phyloP scores from a whole-genome alignment of 2,113 vertebrate genomes.

The Sclerurus mexicanus region DNA sequence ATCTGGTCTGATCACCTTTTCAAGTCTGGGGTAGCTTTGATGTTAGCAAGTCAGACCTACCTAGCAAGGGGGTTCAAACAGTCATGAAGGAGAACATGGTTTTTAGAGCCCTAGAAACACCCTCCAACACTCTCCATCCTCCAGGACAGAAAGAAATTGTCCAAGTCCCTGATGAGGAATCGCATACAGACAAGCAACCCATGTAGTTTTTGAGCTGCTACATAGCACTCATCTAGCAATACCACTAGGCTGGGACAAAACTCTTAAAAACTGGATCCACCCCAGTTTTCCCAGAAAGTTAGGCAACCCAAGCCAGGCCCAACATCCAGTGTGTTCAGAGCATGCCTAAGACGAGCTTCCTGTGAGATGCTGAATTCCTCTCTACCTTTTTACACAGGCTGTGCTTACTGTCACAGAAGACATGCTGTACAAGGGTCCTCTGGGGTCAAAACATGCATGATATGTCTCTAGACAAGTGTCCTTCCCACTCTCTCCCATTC shows the following conservation, averaged over 20 bases:
- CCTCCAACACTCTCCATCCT: neutral
- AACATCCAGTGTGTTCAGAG: neutral
- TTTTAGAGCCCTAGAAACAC: neutral
- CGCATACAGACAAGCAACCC: neutral
- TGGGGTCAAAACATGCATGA: neutral
- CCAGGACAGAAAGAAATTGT: neutral
- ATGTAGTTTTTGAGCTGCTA: neutral
- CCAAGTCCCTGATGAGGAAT: neutral
- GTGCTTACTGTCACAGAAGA: neutral
- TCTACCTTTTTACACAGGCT: neutral
- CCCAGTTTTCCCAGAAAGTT: neutral
- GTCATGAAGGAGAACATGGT: neutral
- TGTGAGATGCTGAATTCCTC: neutral
- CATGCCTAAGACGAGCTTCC: neutral
- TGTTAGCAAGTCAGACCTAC: neutral
- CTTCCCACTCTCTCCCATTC: neutral
- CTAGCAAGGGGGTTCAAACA: fast-evolving
- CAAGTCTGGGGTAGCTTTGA: neutral
- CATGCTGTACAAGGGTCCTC: neutral
- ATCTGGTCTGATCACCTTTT: neutral
- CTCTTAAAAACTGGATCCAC: neutral
- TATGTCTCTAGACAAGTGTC: neutral
- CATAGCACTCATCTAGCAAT: neutral
- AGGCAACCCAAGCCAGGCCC: neutral
- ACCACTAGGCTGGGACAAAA: neutral